Evolutionary conservation across 2,888 invertebrate genomes (phyloP), one percentile per base, ranked within the genome.

Genomic region (Dryadula phaetusa): DNA sequence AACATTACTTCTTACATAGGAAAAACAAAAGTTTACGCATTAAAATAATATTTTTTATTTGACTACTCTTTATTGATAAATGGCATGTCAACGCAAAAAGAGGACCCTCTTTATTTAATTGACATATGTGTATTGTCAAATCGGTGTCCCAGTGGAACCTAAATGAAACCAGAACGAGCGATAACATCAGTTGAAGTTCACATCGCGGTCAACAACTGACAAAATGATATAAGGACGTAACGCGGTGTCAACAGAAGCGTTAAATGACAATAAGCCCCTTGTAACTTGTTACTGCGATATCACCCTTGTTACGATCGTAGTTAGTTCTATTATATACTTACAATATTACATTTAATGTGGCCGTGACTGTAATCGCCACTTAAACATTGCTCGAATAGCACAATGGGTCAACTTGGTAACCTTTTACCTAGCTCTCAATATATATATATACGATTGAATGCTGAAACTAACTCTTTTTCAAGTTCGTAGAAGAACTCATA

Each of bases 401-500:
- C 83, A 84, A 84, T 82, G 75, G 78, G 72, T 63, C 75, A 69
- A 73, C 72, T 79, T 75, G 75, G 71, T 74, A 76, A 70, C 70
- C 72, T 64, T 67, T 40, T 56, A 56, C 56, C 56, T 40, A 68
- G 72, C 76, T 75, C 78, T 82, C 80, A 83, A 82, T 82, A 82
- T 82, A 79, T 69, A 77, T 72, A 75, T 70, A 78, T 88, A 82
- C 82, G 85, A 88, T 88, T 86, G 82, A 83, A 84, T 83, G 80
- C 83, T 79, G 75, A 81, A 81, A 81, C 82, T 83, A 86, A 88
- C 86, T 88, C 84, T 84, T 76, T 76, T 72, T 72, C 75, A 74
- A 76, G 75, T 77, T 77, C 77, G 75, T 79, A 78, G 81, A 84
- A 85, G 81, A 79, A 75, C 75, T 85, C 84, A 80, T 87, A 85